Evolutionary conservation across 2,797 vertebrate genomes (phyloP).

Genomic region (Champsocephalus gunnari): DNA sequence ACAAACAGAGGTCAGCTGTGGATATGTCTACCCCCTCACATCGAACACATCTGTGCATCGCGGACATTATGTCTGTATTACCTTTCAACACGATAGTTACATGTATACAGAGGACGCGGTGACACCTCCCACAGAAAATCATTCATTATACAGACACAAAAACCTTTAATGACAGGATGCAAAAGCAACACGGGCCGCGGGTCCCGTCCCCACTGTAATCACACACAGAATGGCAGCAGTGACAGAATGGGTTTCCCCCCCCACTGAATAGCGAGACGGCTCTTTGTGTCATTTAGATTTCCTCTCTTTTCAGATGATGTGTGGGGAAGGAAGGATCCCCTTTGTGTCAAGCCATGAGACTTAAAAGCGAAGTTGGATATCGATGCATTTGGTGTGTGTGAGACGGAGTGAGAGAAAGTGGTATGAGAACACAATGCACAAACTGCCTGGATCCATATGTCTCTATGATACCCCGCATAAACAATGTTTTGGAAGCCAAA

Average conservation of each 20-base stretch:
- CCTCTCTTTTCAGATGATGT: constrained; percentile 77
- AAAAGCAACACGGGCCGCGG: constrained; percentile 67
- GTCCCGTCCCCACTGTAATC: constrained; percentile 81
- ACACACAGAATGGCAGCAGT: constrained; percentile 76
- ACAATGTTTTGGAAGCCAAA: constrained; percentile 59
- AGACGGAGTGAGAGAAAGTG: constrained; percentile 38
- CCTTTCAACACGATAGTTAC: constrained; percentile 14
- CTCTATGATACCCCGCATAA: constrained; percentile 65
- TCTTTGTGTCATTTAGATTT: constrained; percentile 84
- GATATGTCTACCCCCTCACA: constrained; percentile 14
- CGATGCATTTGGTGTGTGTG: constrained; percentile 65
- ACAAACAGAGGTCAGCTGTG: constrained; percentile 41
- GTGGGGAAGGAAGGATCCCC: constrained; percentile 78
- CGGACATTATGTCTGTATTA: constrained; percentile 2
- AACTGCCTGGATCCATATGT: constrained; percentile 64
- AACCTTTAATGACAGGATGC: constrained; percentile 48
- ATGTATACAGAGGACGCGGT: not conserved
- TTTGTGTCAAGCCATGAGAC: constrained; percentile 82
- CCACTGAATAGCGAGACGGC: constrained; percentile 73
- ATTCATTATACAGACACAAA: constrained; percentile 63
- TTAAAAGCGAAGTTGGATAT: constrained; percentile 82
- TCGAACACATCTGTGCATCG: constrained; percentile 13
- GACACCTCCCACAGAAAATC: constrained; percentile 37
- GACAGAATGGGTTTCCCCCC: constrained; percentile 80
- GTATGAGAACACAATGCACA: constrained; percentile 60